Evolutionary conservation across 2,888 invertebrate genomes (phyloP).

Genomic region (Brachynemurus nebulosus): DNA sequence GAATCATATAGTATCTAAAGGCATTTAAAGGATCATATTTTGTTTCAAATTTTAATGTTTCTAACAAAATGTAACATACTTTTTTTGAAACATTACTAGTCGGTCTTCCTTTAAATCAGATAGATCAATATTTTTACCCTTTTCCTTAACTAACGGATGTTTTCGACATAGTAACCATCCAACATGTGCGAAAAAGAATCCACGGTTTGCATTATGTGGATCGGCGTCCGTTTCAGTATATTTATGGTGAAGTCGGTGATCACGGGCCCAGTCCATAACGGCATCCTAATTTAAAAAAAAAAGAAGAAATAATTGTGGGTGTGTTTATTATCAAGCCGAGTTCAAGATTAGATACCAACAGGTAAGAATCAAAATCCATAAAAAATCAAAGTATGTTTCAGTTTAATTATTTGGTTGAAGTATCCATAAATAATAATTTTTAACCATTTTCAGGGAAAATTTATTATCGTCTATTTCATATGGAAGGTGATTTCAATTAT

Average conservation of each 20-base stretch:
- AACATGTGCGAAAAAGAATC: constrained; percentile 92
- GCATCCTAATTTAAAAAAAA: constrained; percentile 64
- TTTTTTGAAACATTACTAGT: constrained; percentile 74
- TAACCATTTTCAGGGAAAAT: no score
- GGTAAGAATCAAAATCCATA: no score
- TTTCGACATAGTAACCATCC: constrained; percentile 85
- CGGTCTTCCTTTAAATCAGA: constrained; percentile 73
- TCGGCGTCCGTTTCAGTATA: constrained; percentile 82
- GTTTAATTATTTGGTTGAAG: no score
- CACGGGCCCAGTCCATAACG: constrained; percentile 74
- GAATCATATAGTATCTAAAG: constrained; percentile 6
- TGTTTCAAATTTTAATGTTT: not conserved
- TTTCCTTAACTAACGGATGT: constrained; percentile 72
- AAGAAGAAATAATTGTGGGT: no score
- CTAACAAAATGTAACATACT: no score
- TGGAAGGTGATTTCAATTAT: no score
- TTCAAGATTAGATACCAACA: no score
- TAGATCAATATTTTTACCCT: constrained; percentile 73
- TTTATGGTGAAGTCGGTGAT: constrained; percentile 80
- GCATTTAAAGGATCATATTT: not conserved
- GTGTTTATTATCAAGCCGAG: no score
- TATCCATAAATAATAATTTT: no score
- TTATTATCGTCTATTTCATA: no score
- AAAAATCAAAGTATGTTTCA: no score
- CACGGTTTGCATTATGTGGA: constrained; percentile 75